These are phyloP conservation scores for Cephus nigrinus DNA, from an alignment of 2,888 invertebrate genomes.

Conservation along the genomic window DNA sequence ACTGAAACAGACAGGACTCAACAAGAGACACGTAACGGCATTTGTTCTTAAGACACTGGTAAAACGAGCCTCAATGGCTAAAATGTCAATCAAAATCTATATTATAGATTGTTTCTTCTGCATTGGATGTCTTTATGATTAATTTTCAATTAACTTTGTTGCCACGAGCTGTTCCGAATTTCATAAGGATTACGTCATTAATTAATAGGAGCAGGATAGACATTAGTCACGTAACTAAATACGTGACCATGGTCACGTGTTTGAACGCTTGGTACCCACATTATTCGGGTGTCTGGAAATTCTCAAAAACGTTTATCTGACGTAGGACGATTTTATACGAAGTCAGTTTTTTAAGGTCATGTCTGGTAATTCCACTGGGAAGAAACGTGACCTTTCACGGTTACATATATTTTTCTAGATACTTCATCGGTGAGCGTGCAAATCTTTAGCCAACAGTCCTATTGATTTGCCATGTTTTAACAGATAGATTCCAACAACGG, in stretches of 20 bases:
- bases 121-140: not conserved
- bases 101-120: not conserved
- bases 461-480: not conserved
- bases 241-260: not conserved
- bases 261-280: not conserved
- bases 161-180: not conserved
- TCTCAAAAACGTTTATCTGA: not conserved
- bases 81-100: not conserved
- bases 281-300: not conserved
- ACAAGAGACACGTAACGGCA: not conserved
- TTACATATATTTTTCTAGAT: not conserved
- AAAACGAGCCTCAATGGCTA: not conserved
- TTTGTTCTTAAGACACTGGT: not conserved
- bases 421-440: too few species aligned
- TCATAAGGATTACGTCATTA: not conserved
- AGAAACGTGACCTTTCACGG: not conserved
- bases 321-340: not conserved
- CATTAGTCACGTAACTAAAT: not conserved
- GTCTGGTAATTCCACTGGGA: not conserved
- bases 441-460: not conserved
- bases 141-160: not conserved
- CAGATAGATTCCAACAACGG: not conserved
- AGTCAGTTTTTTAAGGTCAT: not conserved
- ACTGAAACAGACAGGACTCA: not conserved
- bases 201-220: not conserved